These are phyloP conservation scores for Candidula unifasciata DNA, from an alignment of 2,888 invertebrate species.

Conservation along the genomic window DNA sequence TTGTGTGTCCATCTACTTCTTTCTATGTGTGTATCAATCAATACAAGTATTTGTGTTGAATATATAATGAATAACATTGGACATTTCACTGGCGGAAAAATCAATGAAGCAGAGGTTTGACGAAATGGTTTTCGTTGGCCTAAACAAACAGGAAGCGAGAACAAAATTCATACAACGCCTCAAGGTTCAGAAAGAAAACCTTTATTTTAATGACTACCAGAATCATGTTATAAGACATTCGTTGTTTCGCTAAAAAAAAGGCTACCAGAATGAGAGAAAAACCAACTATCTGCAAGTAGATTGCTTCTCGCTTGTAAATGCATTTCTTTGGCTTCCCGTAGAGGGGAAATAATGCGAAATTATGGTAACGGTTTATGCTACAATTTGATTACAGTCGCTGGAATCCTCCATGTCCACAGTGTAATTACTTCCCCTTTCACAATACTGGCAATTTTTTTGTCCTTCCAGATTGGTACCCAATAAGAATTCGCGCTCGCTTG, in stretches of 20 bases:
- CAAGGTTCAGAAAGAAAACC: no score
- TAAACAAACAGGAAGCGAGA: no score
- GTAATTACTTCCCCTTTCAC: conserved; percentile 19
- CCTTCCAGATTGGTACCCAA: not conserved
- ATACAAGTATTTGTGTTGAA: not conserved
- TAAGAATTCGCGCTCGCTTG: not conserved
- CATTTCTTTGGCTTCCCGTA: conserved; percentile 9
- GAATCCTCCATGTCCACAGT: conserved; percentile 13
- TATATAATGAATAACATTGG: no score
- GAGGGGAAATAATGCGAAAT: conserved; percentile 31
- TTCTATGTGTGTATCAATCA: no score
- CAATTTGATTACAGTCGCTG: conserved; percentile 23
- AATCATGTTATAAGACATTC: not conserved
- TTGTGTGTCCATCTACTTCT: no score
- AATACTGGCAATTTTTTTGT: not conserved
- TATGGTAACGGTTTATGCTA: conserved; percentile 36
- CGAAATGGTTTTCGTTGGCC: no score
- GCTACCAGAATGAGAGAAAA: not conserved
- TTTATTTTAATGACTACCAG: not conserved
- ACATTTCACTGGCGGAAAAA: no score
- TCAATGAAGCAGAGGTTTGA: no score
- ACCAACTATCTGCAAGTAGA: conserved; percentile 10
- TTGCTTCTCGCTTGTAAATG: conserved; percentile 33
- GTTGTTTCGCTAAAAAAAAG: not conserved
- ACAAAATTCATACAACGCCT: no score